Conservation (phyloP, 1,140 invertebrate genomes). For the Cydia amplana region DNA sequence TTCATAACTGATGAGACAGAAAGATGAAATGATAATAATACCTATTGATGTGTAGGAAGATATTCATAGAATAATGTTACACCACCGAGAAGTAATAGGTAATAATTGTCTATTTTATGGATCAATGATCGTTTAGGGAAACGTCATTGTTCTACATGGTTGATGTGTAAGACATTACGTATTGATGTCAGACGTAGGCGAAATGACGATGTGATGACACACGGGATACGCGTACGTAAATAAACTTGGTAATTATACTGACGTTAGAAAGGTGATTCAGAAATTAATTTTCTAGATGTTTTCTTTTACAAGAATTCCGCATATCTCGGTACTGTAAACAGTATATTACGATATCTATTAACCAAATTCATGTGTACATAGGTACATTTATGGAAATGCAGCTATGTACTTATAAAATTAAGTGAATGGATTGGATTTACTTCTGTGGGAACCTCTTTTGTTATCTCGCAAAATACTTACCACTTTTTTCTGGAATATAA, state of each 20-base stretch:
- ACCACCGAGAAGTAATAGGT: constrained; percentile 47
- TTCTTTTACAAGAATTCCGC: neutral
- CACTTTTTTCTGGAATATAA: too few relatives aligned
- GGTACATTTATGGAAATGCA: too few relatives aligned
- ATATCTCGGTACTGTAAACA: neutral
- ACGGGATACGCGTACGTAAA: constrained; percentile 11
- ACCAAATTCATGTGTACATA: too few relatives aligned
- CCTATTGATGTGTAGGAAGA: constrained; percentile 6
- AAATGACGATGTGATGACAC: constrained; percentile 15
- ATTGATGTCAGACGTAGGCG: constrained; percentile 16
- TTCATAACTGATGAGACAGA: too few relatives aligned
- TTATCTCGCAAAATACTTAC: too few relatives aligned
- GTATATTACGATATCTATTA: neutral
- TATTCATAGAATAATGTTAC: neutral
- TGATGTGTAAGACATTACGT: constrained; percentile 4
- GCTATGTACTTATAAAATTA: too few relatives aligned
- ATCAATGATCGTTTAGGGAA: constrained; percentile 1
- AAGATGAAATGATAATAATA: neutral
- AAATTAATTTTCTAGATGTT: neutral
- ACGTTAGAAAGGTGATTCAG: neutral
- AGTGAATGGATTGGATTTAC: too few relatives aligned
- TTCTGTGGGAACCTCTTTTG: too few relatives aligned
- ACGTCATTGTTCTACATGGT: constrained; percentile 17
- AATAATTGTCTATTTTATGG: constrained; percentile 2
- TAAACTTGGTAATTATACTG: neutral